Evolutionary conservation across 2,113 vertebrate species (phyloP).

Genomic region (Hystrix brachyura): DNA sequence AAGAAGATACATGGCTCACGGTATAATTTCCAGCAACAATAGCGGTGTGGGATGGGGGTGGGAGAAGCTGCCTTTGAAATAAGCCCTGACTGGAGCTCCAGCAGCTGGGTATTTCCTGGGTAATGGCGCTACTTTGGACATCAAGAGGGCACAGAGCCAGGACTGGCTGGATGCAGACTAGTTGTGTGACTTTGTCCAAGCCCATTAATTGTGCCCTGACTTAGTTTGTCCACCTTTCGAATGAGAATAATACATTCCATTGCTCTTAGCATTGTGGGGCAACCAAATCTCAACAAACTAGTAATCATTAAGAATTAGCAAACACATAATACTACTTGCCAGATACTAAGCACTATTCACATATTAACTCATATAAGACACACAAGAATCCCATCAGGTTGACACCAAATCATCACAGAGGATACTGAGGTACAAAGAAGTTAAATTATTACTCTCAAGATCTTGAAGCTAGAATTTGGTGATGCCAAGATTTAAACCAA

Average conservation of each 20-base stretch:
- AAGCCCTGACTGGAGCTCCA: constrained; percentile 60
- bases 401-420: not conserved
- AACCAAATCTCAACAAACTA: not conserved
- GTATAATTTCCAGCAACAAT: constrained; percentile 56
- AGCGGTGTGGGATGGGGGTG: not conserved
- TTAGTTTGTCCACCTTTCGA: constrained; percentile 22
- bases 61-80: constrained; percentile 23
- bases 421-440: not conserved
- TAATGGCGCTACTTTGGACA: not conserved
- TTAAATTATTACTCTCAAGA: not conserved
- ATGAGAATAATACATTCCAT: not conserved
- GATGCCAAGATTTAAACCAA: not conserved
- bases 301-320: not conserved
- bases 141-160: not conserved
- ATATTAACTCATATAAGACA: not conserved
- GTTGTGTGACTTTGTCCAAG: too few relatives aligned
- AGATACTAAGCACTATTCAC: not conserved
- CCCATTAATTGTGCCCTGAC: not conserved
- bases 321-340: not conserved
- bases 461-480: not conserved
- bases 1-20: constrained; percentile 66
- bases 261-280: not conserved
- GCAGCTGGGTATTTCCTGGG: constrained; percentile 41
- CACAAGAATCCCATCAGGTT: not conserved
- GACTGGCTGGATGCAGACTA: not conserved